These are phyloP conservation scores for Stichopus horrens DNA, from an alignment of 53 echinoderm and acorn worm species.

Conservation along the genomic window DNA sequence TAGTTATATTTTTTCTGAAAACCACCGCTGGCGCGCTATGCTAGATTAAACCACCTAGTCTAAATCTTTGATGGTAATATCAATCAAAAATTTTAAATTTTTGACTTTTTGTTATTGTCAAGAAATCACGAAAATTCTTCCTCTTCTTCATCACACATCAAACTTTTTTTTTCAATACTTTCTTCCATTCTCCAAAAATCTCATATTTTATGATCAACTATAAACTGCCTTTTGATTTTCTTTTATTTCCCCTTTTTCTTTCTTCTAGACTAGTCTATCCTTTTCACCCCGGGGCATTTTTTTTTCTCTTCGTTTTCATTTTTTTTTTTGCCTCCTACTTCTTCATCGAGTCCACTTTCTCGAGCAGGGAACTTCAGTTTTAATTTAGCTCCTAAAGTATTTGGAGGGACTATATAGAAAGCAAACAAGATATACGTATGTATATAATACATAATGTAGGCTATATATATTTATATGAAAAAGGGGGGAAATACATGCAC, in stretches of 20 bases:
- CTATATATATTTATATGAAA: not conserved
- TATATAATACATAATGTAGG: not conserved
- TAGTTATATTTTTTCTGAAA: not conserved
- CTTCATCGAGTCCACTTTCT: constrained; percentile 6
- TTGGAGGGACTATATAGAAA: constrained; percentile 7
- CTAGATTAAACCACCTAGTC: constrained; percentile 8
- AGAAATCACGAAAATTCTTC: not conserved
- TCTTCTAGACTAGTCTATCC: constrained; percentile 3
- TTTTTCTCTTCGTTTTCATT: not conserved
- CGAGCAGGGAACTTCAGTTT: constrained; percentile 14
- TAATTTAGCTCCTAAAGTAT: constrained; percentile 14
- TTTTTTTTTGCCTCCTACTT: too few species aligned
- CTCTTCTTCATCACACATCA: not conserved
- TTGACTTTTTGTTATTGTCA: not conserved
- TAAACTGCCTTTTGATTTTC: not conserved
- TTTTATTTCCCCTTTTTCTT: not conserved
- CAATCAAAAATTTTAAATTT: not conserved
- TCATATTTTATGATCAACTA: too few species aligned
- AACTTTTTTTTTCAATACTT: not conserved
- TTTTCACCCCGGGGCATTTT: constrained; percentile 17
- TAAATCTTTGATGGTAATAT: not conserved
- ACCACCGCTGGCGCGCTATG: constrained; percentile 3
- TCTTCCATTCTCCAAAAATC: not conserved
- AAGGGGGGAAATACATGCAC: constrained; percentile 24
- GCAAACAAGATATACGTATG: not conserved